Conservation (phyloP, 2,797 vertebrate genomes). For the Ctenosaura bakeri region DNA sequence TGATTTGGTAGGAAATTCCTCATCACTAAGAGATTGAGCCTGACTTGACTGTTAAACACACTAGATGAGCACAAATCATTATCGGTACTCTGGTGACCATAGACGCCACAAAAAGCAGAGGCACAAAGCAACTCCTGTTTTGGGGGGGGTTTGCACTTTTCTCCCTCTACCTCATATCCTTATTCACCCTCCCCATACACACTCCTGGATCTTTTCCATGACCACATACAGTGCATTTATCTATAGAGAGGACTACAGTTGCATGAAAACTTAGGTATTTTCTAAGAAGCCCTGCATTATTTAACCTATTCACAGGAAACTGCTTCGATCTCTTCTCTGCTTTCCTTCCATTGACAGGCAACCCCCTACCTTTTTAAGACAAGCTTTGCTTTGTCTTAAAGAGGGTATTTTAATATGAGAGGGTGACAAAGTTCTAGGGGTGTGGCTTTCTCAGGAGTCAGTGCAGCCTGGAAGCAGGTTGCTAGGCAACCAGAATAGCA, state of each 20-base stretch:
- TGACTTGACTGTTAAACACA: conserved; percentile 5
- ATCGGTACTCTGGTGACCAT: conserved; percentile 3
- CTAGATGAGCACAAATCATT: background rate
- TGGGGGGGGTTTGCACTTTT: too few relatives aligned
- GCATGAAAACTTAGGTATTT: background rate
- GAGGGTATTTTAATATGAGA: too few relatives aligned
- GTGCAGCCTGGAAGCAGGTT: too few relatives aligned
- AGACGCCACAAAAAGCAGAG: background rate
- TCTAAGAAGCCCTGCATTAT: too few relatives aligned
- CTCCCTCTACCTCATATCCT: background rate
- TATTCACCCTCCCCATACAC: background rate
- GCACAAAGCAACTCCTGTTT: background rate
- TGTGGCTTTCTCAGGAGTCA: too few relatives aligned
- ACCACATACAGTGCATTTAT: conserved; percentile 4
- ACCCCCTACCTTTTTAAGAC: too few relatives aligned
- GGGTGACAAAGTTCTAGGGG: too few relatives aligned
- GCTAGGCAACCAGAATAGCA: too few relatives aligned
- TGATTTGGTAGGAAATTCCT: conserved; percentile 64
- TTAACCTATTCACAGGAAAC: too few relatives aligned
- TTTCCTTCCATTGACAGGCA: too few relatives aligned
- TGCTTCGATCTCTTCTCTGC: too few relatives aligned
- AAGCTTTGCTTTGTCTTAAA: too few relatives aligned
- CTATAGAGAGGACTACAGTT: conserved; percentile 9
- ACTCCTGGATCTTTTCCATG: conserved; percentile 8
- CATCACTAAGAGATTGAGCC: conserved; percentile 24